Evolutionary conservation across 2,113 vertebrate species (phyloP).

Genomic region (Podilymbus podiceps): DNA sequence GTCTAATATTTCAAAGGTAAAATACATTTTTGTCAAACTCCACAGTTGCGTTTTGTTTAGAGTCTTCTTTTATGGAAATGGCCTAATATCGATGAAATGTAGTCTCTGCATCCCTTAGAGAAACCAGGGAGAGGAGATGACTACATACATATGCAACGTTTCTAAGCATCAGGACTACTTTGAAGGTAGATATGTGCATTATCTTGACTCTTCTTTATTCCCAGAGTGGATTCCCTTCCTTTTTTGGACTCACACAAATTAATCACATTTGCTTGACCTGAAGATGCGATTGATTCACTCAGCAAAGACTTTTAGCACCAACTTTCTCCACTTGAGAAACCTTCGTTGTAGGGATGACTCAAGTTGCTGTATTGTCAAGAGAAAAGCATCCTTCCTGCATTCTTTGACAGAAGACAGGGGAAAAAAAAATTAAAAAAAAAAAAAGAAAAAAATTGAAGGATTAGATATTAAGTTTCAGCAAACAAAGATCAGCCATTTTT

Average conservation of each 20-base stretch:
- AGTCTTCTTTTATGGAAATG: not conserved
- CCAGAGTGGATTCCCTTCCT: not conserved
- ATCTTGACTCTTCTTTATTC: not conserved
- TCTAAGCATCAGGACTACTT: not conserved
- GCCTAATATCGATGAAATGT: not conserved
- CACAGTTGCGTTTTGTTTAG: not conserved
- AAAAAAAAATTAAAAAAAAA: no score
- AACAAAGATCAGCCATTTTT: not conserved
- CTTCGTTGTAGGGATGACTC: not conserved
- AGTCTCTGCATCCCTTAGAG: not conserved
- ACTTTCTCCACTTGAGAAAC: not conserved
- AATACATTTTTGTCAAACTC: not conserved
- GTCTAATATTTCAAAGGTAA: not conserved
- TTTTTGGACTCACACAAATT: not conserved
- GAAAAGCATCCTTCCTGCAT: not conserved
- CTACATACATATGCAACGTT: not conserved
- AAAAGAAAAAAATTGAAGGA: not conserved
- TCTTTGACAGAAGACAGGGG: not conserved
- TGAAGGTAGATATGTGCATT: not conserved
- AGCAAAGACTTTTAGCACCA: not conserved
- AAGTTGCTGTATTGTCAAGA: not conserved
- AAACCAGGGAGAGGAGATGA: not conserved
- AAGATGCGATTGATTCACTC: not conserved
- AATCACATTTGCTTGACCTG: not conserved
- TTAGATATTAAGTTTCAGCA: not conserved